phyloP scores from a whole-genome alignment of 1,140 invertebrate species.

The Atopsyche davidsoni region DNA sequence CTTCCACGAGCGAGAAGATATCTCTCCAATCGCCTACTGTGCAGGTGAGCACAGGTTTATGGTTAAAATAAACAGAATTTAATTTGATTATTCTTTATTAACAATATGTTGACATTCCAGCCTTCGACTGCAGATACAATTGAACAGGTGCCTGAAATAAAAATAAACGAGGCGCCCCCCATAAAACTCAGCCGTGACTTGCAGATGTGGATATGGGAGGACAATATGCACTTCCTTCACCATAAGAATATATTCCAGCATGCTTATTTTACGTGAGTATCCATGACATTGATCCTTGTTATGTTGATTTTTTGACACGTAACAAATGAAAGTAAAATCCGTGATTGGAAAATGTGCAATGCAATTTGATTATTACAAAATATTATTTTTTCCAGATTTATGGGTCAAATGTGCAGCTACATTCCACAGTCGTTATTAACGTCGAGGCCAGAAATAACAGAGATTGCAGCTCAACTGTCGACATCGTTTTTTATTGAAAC shows the following conservation, averaged over 20 bases:
- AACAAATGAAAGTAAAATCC: not conserved
- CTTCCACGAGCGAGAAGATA: slow-evolving; percentile 41
- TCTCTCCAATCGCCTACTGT: slow-evolving; percentile 39
- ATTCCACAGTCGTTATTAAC: slow-evolving; percentile 83
- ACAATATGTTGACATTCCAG: slow-evolving; percentile 8
- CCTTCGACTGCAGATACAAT: slow-evolving; percentile 25
- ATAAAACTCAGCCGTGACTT: slow-evolving; percentile 64
- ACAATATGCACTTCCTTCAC: slow-evolving; percentile 90
- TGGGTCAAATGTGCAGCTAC: slow-evolving; percentile 92
- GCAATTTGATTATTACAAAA: not conserved
- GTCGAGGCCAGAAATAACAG: slow-evolving; percentile 70
- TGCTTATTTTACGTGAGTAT: slow-evolving; percentile 82
- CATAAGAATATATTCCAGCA: slow-evolving; percentile 96
- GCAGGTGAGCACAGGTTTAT: slow-evolving; percentile 35
- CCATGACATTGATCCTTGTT: not conserved
- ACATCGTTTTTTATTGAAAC: slow-evolving; percentile 94
- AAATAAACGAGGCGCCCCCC: slow-evolving; percentile 23
- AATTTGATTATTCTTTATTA: slow-evolving; percentile 1
- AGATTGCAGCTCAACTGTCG: slow-evolving; percentile 80
- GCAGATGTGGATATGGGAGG: slow-evolving; percentile 91
- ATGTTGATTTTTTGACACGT: slow-evolving; percentile 7
- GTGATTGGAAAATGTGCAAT: not conserved
- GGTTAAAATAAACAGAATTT: not conserved
- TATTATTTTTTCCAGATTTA: slow-evolving; percentile 70
- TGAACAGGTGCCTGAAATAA: slow-evolving; percentile 20